A percentile compares a stretch with the other conserved stretches of the same genome.
These are phyloP conservation scores for Campopleginae sp. DNA, from an alignment of 2,888 invertebrate genomes.

Conservation along the genomic window DNA sequence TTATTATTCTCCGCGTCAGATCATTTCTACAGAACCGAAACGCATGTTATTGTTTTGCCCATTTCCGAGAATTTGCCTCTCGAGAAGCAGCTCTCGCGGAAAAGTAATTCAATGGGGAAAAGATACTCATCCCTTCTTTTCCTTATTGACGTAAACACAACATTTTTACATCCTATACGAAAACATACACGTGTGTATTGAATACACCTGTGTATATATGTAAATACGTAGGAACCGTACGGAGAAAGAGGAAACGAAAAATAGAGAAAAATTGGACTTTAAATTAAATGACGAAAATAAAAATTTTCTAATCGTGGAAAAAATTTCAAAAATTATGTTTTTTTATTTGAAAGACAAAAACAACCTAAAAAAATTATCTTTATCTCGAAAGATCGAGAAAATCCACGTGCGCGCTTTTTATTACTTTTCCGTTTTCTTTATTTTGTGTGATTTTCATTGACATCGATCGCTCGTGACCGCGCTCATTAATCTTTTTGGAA, in stretches of 20 bases:
- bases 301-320: neutral
- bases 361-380: neutral
- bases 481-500: neutral
- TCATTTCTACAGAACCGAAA: neutral
- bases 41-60: neutral
- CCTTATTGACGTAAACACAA: neutral
- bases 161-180: neutral
- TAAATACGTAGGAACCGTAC: neutral
- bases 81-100: neutral
- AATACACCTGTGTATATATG: conserved; percentile 19
- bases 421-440: neutral
- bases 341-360: neutral
- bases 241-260: neutral
- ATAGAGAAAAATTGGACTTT: conserved; percentile 12
- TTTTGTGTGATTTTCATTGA: neutral
- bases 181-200: neutral
- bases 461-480: neutral
- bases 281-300: conserved; percentile 1
- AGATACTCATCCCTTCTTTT: neutral
- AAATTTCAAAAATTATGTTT: neutral
- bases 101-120: neutral
- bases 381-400: neutral
- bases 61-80: neutral
- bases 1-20: neutral
- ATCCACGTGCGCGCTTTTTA: neutral